Conservation (phyloP, 2,113 vertebrate species). For the Acinonyx jubatus region DNA sequence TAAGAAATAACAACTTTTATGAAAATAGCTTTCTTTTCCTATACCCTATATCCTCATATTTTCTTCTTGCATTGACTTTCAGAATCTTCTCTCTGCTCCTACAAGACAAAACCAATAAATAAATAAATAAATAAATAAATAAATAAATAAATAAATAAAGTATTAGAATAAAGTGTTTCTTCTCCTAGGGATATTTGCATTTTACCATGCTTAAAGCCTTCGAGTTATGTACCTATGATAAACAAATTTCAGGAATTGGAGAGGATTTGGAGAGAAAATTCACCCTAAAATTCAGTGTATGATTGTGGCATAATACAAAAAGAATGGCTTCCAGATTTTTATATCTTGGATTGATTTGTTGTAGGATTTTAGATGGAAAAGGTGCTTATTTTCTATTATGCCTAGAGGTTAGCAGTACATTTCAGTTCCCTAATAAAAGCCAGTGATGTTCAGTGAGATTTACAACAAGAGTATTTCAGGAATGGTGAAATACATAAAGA, state of each 20-base stretch:
- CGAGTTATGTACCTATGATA: neutral
- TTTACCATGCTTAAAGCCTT: neutral
- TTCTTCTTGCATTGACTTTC: neutral
- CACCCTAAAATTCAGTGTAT: neutral
- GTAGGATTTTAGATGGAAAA: neutral
- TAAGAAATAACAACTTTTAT: neutral
- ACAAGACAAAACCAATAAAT: neutral
- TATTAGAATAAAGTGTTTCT: neutral
- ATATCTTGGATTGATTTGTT: neutral
- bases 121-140: neutral
- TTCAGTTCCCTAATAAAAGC: neutral
- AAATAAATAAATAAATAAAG: neutral
- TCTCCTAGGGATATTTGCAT: neutral
- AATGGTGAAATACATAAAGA: conserved; percentile 29
- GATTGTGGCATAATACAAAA: neutral
- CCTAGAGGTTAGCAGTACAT: neutral
- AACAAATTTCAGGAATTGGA: neutral
- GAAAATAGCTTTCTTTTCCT: neutral
- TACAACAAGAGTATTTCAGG: neutral
- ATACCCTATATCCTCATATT: neutral
- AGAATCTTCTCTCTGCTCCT: neutral
- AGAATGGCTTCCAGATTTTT: neutral
- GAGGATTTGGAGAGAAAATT: conserved; percentile 28
- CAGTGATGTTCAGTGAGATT: conserved; percentile 18
- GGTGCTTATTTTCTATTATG: conserved; percentile 11